phyloP scores from a whole-genome alignment of 2,888 invertebrate genomes.

The Ormyrus labotus region DNA sequence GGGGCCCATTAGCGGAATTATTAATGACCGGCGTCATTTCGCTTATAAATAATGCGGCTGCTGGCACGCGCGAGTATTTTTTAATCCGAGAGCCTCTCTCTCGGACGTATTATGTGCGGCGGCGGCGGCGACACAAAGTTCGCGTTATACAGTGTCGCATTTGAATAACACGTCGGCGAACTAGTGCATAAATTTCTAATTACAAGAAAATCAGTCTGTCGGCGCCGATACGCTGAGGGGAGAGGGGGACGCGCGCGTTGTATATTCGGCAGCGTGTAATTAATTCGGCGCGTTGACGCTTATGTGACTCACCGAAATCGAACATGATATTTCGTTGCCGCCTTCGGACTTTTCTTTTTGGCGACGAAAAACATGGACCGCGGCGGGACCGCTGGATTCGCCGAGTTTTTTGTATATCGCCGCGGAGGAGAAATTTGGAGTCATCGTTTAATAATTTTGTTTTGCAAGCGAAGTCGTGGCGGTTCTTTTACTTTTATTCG shows the following conservation, averaged over 20 bases:
- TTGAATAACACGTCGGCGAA: slow-evolving; percentile 73
- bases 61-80: background rate
- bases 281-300: slow-evolving; percentile 45
- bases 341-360: slow-evolving; percentile 1
- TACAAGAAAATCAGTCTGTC: slow-evolving; percentile 69
- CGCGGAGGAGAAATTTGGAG: too few relatives aligned
- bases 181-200: slow-evolving; percentile 75
- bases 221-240: slow-evolving; percentile 32
- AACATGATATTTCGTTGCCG: slow-evolving; percentile 34
- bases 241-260: background rate
- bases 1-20: slow-evolving; percentile 41
- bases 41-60: slow-evolving; percentile 51
- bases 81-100: slow-evolving; percentile 29
- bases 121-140: slow-evolving; percentile 56
- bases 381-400: background rate
- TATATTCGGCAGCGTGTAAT: slow-evolving; percentile 52
- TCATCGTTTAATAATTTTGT: too few relatives aligned
- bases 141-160: slow-evolving; percentile 67
- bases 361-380: slow-evolving; percentile 1
- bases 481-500: too few relatives aligned
- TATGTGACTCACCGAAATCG: slow-evolving; percentile 45
- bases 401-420: too few relatives aligned
- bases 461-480: too few relatives aligned
- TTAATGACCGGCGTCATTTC: slow-evolving; percentile 59
- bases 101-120: slow-evolving; percentile 67